Base-by-base conservation (phyloP, 2,113 vertebrate genomes). In the Pelusios castaneus region DNA sequence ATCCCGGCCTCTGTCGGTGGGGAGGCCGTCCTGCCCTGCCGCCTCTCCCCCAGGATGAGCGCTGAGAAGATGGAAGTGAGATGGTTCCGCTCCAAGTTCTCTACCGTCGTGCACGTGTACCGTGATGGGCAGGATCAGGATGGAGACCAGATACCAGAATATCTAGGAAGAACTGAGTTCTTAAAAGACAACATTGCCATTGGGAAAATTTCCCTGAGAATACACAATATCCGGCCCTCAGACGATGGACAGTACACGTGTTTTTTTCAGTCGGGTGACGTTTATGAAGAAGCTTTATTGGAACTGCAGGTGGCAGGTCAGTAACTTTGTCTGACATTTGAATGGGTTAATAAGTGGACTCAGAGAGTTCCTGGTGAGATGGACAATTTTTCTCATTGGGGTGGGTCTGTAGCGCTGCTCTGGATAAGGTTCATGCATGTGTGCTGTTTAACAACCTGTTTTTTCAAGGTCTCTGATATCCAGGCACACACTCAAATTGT, bases 191-290 rank as follows among this genome's bases (percentile, higher is more conserved):
- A 80, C 34, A 84, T 97, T 41, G 3, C 4, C 22, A 22, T 41
- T 11, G 97, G 97, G 8, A 89, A 60, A 1, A 85, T 94, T 51
- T 93, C 70, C 1, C 63, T 97, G 75, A 6, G 83, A 47, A 89
- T 97, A 21, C 75, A 78, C 83, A 95, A 93, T 0, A 16, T 97
- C 86, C 96, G 91, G 1, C 51, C 90, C 19, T 93, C 34, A 0
- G 97, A 98, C 31, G n/a, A 95, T 0, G 97, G 97, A 51, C 14
- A 19, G 29, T 97, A 97, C 70, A 82, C 14, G 52, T 98, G 97
- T 31, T 97, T 93, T 67, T 95, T 98, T 84, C 95, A 94, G 49
- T 94, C 94, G 79, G 25, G 55, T 56, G 24, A 84, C 90, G 97
- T 90, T 49, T 93, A 94, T 0, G 90, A 97, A 1, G 56, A 96